These are phyloP conservation scores for Xenopus petersii DNA, from an alignment of 2,797 vertebrate genomes.

Conservation along the genomic window DNA sequence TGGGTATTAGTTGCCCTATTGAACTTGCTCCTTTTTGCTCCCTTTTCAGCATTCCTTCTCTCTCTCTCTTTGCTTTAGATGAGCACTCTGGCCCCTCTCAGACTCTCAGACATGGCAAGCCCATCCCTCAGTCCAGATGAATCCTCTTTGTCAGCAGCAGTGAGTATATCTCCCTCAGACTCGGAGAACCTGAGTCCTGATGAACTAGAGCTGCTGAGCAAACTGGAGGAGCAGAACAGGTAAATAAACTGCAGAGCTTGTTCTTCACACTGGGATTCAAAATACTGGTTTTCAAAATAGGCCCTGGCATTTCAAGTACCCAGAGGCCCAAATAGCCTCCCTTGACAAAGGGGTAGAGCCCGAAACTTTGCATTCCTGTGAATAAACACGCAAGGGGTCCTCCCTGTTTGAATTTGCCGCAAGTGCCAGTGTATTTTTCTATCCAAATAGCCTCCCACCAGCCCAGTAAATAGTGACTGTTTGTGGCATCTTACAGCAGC, in stretches of 20 bases:
- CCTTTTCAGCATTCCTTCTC: constrained; percentile 46
- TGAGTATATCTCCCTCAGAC: constrained; percentile 81
- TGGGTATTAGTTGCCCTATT: constrained; percentile 53
- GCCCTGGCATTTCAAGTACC: no score
- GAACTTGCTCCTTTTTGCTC: constrained; percentile 49
- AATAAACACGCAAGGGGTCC: no score
- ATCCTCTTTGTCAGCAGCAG: constrained; percentile 83
- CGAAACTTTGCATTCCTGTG: no score
- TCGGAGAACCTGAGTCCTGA: constrained; percentile 92
- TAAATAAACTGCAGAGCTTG: constrained; percentile 43
- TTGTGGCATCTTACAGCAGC: no score
- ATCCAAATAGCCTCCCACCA: no score
- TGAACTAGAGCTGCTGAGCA: constrained; percentile 89
- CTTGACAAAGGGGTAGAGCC: no score
- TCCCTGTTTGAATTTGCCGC: no score
- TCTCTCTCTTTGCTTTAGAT: constrained; percentile 62
- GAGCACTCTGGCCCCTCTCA: constrained; percentile 64
- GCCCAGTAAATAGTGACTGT: no score
- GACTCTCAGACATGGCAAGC: constrained; percentile 75
- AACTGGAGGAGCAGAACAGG: constrained; percentile 95
- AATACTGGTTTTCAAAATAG: no score
- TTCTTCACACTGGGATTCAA: background rate
- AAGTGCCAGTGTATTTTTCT: no score
- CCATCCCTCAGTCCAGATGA: constrained; percentile 89
- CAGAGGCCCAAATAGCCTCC: no score